phyloP scores from a whole-genome alignment of 1,140 invertebrate genomes.

The Brachystomella parvula region DNA sequence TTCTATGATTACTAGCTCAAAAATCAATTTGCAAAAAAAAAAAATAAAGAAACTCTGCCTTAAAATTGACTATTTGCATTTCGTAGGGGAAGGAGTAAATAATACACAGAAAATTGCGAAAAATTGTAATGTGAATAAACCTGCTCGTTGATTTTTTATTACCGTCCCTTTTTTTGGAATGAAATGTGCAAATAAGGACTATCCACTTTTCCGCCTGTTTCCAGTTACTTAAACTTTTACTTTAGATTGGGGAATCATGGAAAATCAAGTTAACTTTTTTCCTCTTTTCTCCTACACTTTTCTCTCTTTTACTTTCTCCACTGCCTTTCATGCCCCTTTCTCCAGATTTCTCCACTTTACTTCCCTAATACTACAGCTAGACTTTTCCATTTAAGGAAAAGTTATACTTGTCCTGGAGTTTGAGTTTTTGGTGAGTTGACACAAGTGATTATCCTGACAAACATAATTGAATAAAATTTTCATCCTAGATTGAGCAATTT shows the following conservation, averaged over 20 bases:
- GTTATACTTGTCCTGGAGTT: background rate
- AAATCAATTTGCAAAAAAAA: conserved; percentile 5
- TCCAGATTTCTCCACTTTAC: background rate
- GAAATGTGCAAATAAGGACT: background rate
- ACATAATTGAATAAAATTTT: conserved; percentile 32
- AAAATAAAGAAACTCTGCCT: too few relatives aligned
- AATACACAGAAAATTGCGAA: too few relatives aligned
- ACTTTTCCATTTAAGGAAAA: background rate
- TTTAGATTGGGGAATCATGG: too few relatives aligned
- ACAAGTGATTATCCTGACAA: conserved; percentile 29
- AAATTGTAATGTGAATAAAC: too few relatives aligned
- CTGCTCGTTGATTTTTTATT: background rate
- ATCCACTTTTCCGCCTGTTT: background rate
- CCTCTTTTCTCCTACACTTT: background rate
- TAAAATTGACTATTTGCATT: too few relatives aligned
- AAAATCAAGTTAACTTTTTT: too few relatives aligned
- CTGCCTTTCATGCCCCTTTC: background rate
- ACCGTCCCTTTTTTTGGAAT: background rate
- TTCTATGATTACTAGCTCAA: too few relatives aligned
- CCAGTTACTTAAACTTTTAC: background rate
- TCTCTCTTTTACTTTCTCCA: background rate
- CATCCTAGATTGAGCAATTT: conserved; percentile 31
- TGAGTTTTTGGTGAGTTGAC: conserved; percentile 19
- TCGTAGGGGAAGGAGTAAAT: too few relatives aligned
- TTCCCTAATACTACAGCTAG: background rate